Percentiles rank a stretch among this genome's conserved stretches.
Conservation (phyloP, 1,140 invertebrate species). For the Orussus abietinus region DNA sequence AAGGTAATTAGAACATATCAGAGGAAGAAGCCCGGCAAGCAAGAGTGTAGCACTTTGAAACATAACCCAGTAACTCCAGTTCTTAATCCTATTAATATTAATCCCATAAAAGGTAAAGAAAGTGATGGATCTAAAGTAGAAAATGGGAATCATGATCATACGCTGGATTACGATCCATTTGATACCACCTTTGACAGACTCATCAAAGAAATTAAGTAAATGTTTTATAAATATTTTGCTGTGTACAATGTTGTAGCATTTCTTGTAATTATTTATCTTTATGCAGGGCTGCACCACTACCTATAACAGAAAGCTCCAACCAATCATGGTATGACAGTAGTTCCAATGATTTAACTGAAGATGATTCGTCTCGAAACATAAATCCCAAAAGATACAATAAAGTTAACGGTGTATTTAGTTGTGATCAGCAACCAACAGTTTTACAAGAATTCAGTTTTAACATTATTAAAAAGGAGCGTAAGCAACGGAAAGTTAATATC, state of each 20-base stretch:
- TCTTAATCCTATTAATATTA: slow-evolving; percentile 2
- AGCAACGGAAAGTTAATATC: no score
- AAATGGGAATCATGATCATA: slow-evolving; percentile 2
- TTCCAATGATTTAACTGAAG: neutral
- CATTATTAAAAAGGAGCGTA: no score
- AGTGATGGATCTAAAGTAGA: neutral
- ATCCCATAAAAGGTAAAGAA: neutral
- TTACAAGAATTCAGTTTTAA: no score
- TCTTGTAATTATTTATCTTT: slow-evolving; percentile 4
- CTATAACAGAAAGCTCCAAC: slow-evolving; percentile 5
- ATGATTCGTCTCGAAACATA: neutral
- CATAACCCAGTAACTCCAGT: no score
- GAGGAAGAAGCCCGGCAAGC: neutral
- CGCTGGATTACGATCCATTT: slow-evolving; percentile 23
- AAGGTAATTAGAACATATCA: slow-evolving; percentile 10
- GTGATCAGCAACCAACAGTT: no score
- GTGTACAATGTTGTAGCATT: neutral
- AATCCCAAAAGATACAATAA: no score
- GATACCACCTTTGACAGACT: slow-evolving; percentile 36
- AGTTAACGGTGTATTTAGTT: no score
- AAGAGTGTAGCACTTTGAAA: neutral
- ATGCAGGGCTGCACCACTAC: slow-evolving; percentile 14
- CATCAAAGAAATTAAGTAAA: slow-evolving; percentile 25
- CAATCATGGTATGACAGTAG: slow-evolving; percentile 7
- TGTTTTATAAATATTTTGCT: slow-evolving; percentile 3